A percentile compares a stretch with the other conserved stretches of the same genome.
Evolutionary conservation across 2,113 vertebrate genomes (phyloP).

Genomic region (Ammodytes marinus): DNA sequence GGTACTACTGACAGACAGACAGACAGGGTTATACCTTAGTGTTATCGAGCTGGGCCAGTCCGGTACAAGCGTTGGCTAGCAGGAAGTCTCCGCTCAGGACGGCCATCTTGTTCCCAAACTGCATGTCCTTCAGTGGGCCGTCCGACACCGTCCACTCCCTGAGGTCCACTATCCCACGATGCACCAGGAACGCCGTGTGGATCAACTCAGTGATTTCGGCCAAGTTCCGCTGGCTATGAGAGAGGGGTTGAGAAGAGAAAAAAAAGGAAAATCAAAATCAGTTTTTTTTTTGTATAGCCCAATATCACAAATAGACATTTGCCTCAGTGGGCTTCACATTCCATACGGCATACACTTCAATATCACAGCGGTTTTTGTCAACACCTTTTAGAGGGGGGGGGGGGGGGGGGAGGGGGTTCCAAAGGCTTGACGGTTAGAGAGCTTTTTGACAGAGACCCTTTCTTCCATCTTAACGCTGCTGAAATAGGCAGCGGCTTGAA

Average conservation of each 20-base stretch:
- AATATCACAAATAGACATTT: too few relatives aligned
- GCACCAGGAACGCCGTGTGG: conserved; percentile 97
- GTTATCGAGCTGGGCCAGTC: conserved; percentile 94
- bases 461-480: conserved; percentile 21
- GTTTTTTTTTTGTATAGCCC: too few relatives aligned
- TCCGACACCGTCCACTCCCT: conserved; percentile 92
- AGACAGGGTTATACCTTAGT: conserved; percentile 89
- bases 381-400: conserved; percentile 22
- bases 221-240: conserved; percentile 93
- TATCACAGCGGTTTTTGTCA: conserved; percentile 23
- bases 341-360: conserved; percentile 18
- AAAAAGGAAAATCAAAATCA: not conserved
- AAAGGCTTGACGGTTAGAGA: conserved; percentile 31
- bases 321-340: too few relatives aligned
- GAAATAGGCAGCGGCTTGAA: conserved; percentile 17
- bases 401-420: conserved; percentile 15
- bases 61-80: conserved; percentile 94
- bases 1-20: not conserved
- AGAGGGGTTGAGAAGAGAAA: conserved; percentile 5
- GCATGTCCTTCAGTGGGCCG: conserved; percentile 96
- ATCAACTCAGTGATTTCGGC: conserved; percentile 98
- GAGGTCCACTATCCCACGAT: conserved; percentile 95
- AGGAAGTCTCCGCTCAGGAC: conserved; percentile 97
- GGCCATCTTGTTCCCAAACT: conserved; percentile 99
- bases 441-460: conserved; percentile 60